These are phyloP conservation scores for Crocodylus rhombifer DNA, from an alignment of 2,797 vertebrate species.

Conservation along the genomic window DNA sequence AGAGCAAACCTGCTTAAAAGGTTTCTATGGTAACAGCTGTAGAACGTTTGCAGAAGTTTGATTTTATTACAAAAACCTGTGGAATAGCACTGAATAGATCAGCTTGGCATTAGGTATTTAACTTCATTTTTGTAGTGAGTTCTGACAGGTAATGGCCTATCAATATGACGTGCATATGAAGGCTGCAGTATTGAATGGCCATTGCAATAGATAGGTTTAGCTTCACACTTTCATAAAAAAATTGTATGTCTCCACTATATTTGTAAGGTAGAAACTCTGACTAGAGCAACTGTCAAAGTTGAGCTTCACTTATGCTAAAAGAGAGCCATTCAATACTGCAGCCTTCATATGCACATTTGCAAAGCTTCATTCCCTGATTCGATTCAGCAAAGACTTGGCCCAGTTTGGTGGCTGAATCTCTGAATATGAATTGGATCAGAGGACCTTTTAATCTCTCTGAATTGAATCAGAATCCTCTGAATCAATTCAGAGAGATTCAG, in stretches of 20 bases:
- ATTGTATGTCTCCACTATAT: neutral
- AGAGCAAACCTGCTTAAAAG: neutral
- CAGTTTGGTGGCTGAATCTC: too few species aligned
- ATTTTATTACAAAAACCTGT: slow-evolving; percentile 23
- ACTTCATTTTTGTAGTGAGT: neutral
- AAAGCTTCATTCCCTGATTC: too few species aligned
- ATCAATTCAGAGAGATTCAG: too few species aligned
- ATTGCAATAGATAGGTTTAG: neutral
- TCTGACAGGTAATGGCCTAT: neutral
- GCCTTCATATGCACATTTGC: too few species aligned
- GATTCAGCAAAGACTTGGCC: too few species aligned
- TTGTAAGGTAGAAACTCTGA: neutral
- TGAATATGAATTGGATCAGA: too few species aligned
- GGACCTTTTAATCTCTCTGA: too few species aligned
- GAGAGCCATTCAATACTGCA: neutral
- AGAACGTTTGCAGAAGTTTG: slow-evolving; percentile 36
- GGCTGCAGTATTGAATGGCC: neutral
- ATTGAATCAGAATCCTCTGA: too few species aligned
- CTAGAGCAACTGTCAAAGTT: neutral
- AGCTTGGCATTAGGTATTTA: slow-evolving; percentile 12
- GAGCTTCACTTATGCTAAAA: neutral
- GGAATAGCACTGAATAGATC: slow-evolving; percentile 9
- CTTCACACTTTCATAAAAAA: neutral
- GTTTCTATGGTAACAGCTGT: slow-evolving; percentile 18
- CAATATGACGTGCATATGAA: neutral